phyloP scores from a whole-genome alignment of 2,888 invertebrate species.

The Taphrorychus bicolor region DNA sequence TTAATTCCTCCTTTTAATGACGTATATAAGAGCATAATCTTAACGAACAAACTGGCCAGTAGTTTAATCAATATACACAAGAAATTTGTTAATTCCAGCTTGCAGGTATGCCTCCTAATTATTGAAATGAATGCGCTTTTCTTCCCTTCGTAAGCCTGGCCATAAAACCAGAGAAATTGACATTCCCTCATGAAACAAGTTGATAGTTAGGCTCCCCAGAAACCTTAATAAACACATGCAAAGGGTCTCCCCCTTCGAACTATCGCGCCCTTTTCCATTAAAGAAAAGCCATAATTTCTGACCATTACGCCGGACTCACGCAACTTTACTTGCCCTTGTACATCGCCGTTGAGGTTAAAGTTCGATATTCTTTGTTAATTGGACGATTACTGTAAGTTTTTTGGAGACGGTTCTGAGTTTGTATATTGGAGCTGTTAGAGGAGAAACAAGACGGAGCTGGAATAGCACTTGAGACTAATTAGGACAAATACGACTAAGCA shows the following conservation, averaged over 20 bases:
- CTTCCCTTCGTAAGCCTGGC: neutral
- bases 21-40: neutral
- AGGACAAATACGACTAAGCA: no score
- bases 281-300: slow-evolving; percentile 21
- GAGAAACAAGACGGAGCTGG: no score
- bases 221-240: slow-evolving; percentile 16
- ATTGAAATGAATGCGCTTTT: neutral
- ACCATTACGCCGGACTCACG: slow-evolving; percentile 22
- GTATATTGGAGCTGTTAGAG: no score
- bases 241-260: slow-evolving; percentile 17
- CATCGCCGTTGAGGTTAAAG: neutral
- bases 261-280: slow-evolving; percentile 23
- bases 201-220: slow-evolving; percentile 4
- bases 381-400: neutral
- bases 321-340: slow-evolving; percentile 2
- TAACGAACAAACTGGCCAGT: no score
- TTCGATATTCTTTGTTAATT: neutral
- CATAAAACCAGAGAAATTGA: neutral
- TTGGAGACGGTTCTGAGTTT: neutral
- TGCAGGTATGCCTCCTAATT: neutral
- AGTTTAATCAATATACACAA: no score
- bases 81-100: no score
- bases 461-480: no score
- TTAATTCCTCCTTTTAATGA: slow-evolving; percentile 7
- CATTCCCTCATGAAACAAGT: slow-evolving; percentile 9